A percentile compares a stretch with the other conserved stretches of the same genome.
phyloP scores from a whole-genome alignment of 2,113 vertebrate genomes.

The Oryzias woworae region DNA sequence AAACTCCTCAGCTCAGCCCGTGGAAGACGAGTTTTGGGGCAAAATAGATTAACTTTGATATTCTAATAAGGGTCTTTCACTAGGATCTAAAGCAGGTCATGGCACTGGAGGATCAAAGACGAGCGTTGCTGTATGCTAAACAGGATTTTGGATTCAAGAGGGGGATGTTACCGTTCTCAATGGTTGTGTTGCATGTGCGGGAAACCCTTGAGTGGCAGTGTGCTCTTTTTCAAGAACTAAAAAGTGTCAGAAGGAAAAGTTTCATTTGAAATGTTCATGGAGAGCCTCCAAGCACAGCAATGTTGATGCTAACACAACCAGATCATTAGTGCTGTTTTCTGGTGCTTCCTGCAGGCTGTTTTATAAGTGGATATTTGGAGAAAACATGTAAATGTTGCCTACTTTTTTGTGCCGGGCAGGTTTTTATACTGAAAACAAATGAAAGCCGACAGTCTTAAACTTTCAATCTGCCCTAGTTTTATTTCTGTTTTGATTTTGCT shows the following conservation, averaged over 20 bases:
- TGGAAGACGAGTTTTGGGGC: conserved; percentile 25
- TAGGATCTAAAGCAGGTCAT: conserved; percentile 48
- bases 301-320: background rate
- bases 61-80: conserved; percentile 50
- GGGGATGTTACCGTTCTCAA: background rate
- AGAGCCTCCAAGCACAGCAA: background rate
- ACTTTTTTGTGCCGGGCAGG: conserved; percentile 2
- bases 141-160: conserved; percentile 12
- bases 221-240: background rate
- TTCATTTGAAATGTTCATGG: background rate
- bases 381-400: conserved; percentile 9
- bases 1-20: conserved; percentile 15
- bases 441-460: background rate
- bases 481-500: background rate
- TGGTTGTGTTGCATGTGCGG: conserved; percentile 6
- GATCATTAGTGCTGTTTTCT: conserved; percentile 2
- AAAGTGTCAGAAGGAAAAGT: conserved; percentile 19
- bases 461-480: conserved; percentile 7
- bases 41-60: conserved; percentile 59
- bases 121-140: conserved; percentile 31
- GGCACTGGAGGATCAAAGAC: conserved; percentile 46
- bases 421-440: background rate
- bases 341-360: background rate
- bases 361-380: background rate
- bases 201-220: conserved; percentile 32